A percentile compares a stretch with the other conserved stretches of the same genome.
These are phyloP conservation scores for Exocentrus adspersus DNA, from an alignment of 2,888 invertebrate species.

Conservation along the genomic window DNA sequence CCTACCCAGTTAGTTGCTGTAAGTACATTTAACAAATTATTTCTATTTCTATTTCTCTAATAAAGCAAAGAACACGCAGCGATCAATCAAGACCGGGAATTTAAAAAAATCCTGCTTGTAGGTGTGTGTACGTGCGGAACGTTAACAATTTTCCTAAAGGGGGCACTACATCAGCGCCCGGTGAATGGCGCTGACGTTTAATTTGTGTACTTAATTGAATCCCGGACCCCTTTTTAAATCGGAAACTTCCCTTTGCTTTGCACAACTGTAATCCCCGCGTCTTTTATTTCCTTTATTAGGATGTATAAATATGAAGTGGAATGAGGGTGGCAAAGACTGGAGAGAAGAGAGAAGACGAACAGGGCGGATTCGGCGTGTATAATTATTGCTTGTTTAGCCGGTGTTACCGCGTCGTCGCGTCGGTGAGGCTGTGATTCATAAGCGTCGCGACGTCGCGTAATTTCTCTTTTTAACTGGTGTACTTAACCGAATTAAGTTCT, in stretches of 20 bases:
- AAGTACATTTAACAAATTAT: too few relatives aligned
- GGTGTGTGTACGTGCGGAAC: constrained; percentile 31
- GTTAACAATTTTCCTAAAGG: constrained; percentile 38
- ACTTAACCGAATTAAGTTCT: constrained; percentile 33
- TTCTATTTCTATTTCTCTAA: too few relatives aligned
- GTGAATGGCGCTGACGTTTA: constrained; percentile 60
- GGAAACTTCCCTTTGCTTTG: constrained; percentile 55
- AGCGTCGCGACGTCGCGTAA: constrained; percentile 39
- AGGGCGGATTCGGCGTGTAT: too few relatives aligned
- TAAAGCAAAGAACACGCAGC: background rate
- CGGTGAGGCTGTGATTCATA: constrained; percentile 51
- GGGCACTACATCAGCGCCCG: constrained; percentile 54
- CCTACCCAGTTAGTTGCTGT: too few relatives aligned
- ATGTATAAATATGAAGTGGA: constrained; percentile 58
- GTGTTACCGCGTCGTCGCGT: constrained; percentile 47
- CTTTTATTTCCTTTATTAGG: constrained; percentile 61
- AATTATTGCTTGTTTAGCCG: constrained; percentile 53
- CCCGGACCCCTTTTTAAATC: constrained; percentile 56
- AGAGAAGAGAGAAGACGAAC: too few relatives aligned
- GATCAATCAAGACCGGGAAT: constrained; percentile 21
- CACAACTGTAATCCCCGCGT: constrained; percentile 58
- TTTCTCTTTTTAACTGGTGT: too few relatives aligned
- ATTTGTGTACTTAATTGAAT: constrained; percentile 62
- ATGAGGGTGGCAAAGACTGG: constrained; percentile 45
- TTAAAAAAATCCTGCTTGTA: constrained; percentile 1